Percentiles rank a stretch among this genome's conserved stretches.
Evolutionary conservation across 2,797 vertebrate species (phyloP).

Genomic region (Mormyrus hasselquistii): DNA sequence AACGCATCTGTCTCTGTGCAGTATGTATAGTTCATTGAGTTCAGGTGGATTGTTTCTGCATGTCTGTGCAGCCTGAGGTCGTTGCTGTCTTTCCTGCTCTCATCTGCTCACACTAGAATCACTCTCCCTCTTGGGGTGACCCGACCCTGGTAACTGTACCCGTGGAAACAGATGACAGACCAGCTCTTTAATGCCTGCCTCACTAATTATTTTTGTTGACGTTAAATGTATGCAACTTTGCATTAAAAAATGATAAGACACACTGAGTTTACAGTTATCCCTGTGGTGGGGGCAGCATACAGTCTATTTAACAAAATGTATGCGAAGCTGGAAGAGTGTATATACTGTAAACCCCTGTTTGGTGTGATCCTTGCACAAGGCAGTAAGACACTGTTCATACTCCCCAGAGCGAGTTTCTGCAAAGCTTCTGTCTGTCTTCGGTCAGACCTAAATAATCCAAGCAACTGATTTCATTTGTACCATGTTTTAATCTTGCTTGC

Average conservation of each 20-base stretch:
- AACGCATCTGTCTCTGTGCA: conserved; percentile 10
- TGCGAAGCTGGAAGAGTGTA: neutral
- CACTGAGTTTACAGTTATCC: neutral
- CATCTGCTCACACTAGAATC: neutral
- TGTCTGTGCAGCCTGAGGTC: conserved; percentile 24
- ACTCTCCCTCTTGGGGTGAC: conserved; percentile 30
- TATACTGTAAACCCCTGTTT: neutral
- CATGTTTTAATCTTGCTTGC: neutral
- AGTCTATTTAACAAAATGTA: neutral
- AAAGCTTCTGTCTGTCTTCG: neutral
- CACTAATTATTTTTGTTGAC: neutral
- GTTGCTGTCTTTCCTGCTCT: conserved; percentile 18
- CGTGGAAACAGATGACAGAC: neutral
- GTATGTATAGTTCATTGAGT: conserved; percentile 9
- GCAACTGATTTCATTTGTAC: neutral
- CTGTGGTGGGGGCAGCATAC: neutral
- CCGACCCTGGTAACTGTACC: conserved; percentile 40
- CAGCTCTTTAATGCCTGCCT: neutral
- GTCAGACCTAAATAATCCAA: neutral
- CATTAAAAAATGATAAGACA: neutral
- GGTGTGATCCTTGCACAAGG: neutral
- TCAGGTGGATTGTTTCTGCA: conserved; percentile 1
- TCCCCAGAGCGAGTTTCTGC: neutral
- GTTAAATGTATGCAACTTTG: neutral
- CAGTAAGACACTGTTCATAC: neutral